Evolutionary conservation across 2,797 vertebrate genomes (phyloP).

Genomic region (Momotus momota): DNA sequence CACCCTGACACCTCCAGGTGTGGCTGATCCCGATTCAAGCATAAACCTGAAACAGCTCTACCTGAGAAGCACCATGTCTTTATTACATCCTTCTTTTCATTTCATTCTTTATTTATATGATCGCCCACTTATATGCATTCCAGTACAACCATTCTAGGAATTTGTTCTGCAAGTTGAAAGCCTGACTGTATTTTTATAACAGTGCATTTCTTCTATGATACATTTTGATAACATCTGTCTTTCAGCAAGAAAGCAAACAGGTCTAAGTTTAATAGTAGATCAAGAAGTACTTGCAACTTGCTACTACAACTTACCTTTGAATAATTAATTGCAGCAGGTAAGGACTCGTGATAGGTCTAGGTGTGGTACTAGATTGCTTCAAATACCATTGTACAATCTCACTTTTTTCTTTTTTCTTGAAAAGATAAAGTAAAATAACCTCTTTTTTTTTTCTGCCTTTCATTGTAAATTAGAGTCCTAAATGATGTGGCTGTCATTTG

Average conservation of each 20-base stretch:
- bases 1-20: background rate
- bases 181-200: background rate
- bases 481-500: constrained; percentile 39
- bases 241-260: background rate
- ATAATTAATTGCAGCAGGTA: background rate
- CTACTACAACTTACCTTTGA: background rate
- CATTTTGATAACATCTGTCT: background rate
- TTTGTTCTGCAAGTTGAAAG: background rate
- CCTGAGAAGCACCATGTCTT: background rate
- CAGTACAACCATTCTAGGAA: background rate
- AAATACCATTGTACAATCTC: background rate
- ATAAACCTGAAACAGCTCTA: background rate
- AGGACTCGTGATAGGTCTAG: background rate
- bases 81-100: background rate
- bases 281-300: background rate
- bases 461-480: constrained; percentile 41
- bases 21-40: background rate
- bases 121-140: background rate
- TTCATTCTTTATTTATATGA: background rate
- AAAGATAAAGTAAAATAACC: background rate
- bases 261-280: background rate
- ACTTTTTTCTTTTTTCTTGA: background rate
- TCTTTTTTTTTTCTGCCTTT: background rate
- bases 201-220: background rate
- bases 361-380: background rate